Conservation (phyloP, 2,113 vertebrate species). For the Ameiurus melas region DNA sequence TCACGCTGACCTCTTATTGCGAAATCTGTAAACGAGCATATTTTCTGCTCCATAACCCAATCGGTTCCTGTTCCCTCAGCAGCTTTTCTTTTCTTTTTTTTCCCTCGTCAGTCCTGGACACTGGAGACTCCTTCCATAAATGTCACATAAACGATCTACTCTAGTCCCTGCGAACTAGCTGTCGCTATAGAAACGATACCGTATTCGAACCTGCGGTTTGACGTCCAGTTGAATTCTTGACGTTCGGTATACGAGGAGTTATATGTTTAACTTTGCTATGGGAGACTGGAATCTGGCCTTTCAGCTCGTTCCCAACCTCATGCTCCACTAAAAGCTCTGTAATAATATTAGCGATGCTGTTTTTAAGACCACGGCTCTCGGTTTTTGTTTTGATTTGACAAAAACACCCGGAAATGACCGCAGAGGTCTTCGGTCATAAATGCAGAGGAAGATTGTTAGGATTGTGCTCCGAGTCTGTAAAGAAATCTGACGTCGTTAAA, state of each 20-base stretch:
- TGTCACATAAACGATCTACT: background rate
- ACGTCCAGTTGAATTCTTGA: background rate
- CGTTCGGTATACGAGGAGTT: background rate
- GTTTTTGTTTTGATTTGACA: background rate
- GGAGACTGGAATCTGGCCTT: conserved; percentile 52
- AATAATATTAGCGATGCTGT: conserved; percentile 65
- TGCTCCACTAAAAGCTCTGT: conserved; percentile 61
- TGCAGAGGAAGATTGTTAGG: conserved; percentile 10
- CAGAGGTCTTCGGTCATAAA: background rate
- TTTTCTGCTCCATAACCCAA: background rate
- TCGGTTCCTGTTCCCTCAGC: background rate
- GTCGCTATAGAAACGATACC: background rate
- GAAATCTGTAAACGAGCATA: background rate
- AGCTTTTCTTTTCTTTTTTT: background rate
- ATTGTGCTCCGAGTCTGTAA: background rate
- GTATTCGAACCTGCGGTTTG: background rate
- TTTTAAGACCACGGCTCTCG: conserved; percentile 32
- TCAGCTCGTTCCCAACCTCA: conserved; percentile 59
- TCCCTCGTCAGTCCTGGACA: background rate
- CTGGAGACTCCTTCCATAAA: background rate
- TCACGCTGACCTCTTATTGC: background rate
- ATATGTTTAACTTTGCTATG: conserved; percentile 48
- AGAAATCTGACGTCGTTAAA: background rate
- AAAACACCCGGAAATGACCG: too few relatives aligned
- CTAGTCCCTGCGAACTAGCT: background rate